Conservation (phyloP, 1,140 invertebrate genomes). For the Artemia franciscana region DNA sequence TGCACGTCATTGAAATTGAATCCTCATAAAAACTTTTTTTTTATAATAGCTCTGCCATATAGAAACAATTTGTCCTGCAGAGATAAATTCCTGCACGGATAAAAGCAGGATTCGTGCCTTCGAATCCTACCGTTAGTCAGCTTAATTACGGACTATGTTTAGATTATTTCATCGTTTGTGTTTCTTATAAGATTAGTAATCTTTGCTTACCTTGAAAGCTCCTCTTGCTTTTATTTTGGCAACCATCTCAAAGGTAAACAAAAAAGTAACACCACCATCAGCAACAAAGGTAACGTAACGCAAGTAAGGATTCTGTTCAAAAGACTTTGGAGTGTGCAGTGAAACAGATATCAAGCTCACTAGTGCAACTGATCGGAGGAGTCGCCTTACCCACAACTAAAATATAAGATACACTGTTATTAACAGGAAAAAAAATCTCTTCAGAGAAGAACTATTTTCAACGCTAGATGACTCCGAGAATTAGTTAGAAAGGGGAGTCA, state of each 20-base stretch:
- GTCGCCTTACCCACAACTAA: conserved; percentile 61
- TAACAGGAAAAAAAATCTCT: neutral
- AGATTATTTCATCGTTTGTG: too few relatives aligned
- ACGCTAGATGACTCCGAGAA: neutral
- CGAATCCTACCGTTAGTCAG: too few relatives aligned
- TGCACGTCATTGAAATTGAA: too few relatives aligned
- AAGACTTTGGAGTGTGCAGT: conserved; percentile 85
- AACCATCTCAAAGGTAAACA: conserved; percentile 93
- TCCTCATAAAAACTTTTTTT: too few relatives aligned
- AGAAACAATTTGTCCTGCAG: too few relatives aligned
- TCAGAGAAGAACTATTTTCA: neutral
- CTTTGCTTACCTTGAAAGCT: conserved; percentile 59
- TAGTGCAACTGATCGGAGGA: conserved; percentile 69
- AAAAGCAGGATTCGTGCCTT: too few relatives aligned
- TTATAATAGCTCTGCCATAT: too few relatives aligned
- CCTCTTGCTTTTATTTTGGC: conserved; percentile 92
- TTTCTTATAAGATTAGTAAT: too few relatives aligned
- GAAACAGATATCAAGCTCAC: conserved; percentile 80
- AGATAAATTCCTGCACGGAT: too few relatives aligned
- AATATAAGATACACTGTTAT: conserved; percentile 17
- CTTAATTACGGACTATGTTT: too few relatives aligned
- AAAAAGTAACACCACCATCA: conserved; percentile 63
- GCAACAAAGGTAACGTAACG: conserved; percentile 69
- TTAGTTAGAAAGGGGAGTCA: neutral
- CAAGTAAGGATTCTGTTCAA: conserved; percentile 51